Conservation (phyloP, 1,140 invertebrate species). For the Trichonephila clavata region DNA sequence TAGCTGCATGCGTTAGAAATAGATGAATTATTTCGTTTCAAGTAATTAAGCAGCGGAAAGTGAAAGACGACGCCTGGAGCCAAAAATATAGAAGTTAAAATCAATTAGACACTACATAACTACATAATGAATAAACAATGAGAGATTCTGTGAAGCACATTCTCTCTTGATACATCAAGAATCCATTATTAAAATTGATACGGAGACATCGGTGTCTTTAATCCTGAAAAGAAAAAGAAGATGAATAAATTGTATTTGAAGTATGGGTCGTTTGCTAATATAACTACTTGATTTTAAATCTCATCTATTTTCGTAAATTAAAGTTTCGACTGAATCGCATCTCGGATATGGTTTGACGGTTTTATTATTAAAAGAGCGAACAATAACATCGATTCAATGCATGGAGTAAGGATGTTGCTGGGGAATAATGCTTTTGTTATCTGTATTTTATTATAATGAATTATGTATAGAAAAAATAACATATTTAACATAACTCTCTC, state of each 20-base stretch:
- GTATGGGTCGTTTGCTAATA: too few relatives aligned
- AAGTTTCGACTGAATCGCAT: not conserved
- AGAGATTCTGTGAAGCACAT: not conserved
- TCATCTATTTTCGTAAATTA: not conserved
- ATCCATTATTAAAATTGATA: conserved; percentile 16
- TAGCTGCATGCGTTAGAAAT: not conserved
- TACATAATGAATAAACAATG: not conserved
- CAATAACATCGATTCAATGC: too few relatives aligned
- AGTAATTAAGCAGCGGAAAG: not conserved
- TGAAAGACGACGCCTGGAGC: not conserved
- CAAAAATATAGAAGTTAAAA: not conserved
- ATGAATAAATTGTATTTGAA: not conserved
- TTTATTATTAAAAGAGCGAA: not conserved
- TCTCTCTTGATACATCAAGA: conserved; percentile 10
- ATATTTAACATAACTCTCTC: too few relatives aligned
- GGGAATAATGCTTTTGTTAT: too few relatives aligned
- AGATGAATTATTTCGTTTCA: not conserved
- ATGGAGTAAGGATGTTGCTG: too few relatives aligned
- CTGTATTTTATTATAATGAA: too few relatives aligned
- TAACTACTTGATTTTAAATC: not conserved
- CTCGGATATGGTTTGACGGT: not conserved
- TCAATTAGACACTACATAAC: not conserved
- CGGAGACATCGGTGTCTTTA: not conserved
- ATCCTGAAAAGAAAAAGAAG: not conserved
- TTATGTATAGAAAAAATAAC: too few relatives aligned